These are phyloP conservation scores for Trilocha varians DNA, from an alignment of 2,888 invertebrate species.

Conservation along the genomic window DNA sequence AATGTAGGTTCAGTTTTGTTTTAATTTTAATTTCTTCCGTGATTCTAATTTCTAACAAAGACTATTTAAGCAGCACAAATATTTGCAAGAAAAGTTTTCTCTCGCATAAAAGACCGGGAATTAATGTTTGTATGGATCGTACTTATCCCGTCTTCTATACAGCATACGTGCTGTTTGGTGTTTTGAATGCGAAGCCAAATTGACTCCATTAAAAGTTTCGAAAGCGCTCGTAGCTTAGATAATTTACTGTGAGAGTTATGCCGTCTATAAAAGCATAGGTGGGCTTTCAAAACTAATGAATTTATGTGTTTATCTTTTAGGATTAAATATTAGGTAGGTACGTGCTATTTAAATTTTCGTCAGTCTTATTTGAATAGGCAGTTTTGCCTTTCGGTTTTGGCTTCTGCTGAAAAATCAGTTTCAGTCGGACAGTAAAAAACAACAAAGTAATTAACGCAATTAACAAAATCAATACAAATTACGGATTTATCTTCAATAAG, in stretches of 20 bases:
- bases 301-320: conserved; percentile 35
- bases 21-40: conserved; percentile 23
- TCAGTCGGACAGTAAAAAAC: too few relatives aligned
- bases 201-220: conserved; percentile 72
- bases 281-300: conserved; percentile 55
- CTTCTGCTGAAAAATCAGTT: too few relatives aligned
- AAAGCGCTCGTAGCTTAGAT: conserved; percentile 68
- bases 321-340: background rate
- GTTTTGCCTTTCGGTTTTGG: too few relatives aligned
- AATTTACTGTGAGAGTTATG: conserved; percentile 66
- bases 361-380: too few relatives aligned
- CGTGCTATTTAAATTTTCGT: too few relatives aligned
- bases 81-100: conserved; percentile 27
- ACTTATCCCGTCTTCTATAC: conserved; percentile 40
- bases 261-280: conserved; percentile 55
- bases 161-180: conserved; percentile 44
- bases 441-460: too few relatives aligned
- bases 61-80: conserved; percentile 23
- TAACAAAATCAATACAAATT: too few relatives aligned
- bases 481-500: too few relatives aligned
- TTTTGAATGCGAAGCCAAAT: conserved; percentile 68
- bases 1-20: too few relatives aligned
- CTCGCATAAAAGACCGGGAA: conserved; percentile 32
- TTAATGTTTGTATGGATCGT: conserved; percentile 59
- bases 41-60: background rate